Percentiles rank a stretch among this genome's conserved stretches.
These are phyloP conservation scores for Brotula barbata DNA, from an alignment of 2,797 vertebrate genomes.

Conservation along the genomic window DNA sequence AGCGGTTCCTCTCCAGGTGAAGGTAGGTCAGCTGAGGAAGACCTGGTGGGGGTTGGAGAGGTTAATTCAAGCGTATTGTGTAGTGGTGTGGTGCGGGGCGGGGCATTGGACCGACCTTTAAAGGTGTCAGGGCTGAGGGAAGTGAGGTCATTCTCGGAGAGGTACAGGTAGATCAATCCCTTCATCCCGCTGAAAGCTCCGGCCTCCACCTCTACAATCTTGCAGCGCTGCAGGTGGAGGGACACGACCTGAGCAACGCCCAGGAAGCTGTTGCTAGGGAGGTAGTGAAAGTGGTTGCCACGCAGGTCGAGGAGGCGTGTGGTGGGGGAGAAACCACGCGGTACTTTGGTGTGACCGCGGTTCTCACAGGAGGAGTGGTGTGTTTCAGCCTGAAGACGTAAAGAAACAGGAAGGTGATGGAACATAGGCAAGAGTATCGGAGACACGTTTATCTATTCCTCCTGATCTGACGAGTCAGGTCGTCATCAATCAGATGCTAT, in stretches of 20 bases:
- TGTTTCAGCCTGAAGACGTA: conserved; percentile 62
- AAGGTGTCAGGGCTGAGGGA: conserved; percentile 80
- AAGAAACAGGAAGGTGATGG: background rate
- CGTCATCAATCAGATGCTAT: too few species aligned
- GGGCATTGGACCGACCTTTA: too few species aligned
- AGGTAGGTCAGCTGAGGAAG: conserved; percentile 86
- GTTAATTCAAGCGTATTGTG: too few species aligned
- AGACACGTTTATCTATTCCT: too few species aligned
- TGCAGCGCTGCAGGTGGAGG: conserved; percentile 89
- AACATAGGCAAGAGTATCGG: too few species aligned
- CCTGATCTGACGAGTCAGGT: too few species aligned
- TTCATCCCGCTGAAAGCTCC: conserved; percentile 86
- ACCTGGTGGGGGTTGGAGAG: conserved; percentile 61
- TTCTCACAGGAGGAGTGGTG: conserved; percentile 86
- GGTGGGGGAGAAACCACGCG: conserved; percentile 82
- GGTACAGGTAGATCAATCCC: conserved; percentile 91
- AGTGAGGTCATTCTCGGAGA: conserved; percentile 85
- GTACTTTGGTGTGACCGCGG: conserved; percentile 82
- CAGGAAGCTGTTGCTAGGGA: conserved; percentile 82
- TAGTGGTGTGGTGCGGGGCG: too few species aligned
- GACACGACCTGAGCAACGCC: conserved; percentile 83
- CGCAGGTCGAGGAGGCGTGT: conserved; percentile 87
- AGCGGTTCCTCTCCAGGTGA: conserved; percentile 87
- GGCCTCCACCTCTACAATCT: conserved; percentile 76
- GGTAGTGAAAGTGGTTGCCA: conserved; percentile 80